Evolutionary conservation across 2,888 invertebrate genomes (phyloP).

Genomic region (Stenodema calcarata): DNA sequence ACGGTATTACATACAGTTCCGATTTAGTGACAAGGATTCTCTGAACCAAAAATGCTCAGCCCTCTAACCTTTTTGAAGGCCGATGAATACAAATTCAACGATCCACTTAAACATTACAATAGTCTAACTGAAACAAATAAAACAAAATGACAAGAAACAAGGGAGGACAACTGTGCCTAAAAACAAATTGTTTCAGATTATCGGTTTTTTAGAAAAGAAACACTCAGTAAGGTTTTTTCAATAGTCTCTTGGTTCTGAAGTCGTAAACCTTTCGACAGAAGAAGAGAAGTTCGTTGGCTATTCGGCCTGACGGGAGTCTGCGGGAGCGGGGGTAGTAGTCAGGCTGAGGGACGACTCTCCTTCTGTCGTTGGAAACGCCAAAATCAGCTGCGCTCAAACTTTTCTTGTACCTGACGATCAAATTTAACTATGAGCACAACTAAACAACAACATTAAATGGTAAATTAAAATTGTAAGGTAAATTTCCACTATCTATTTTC

Average conservation of each 20-base stretch:
- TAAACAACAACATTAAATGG: not conserved
- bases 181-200: not conserved
- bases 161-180: not conserved
- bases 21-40: not conserved
- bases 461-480: not conserved
- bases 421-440: not conserved
- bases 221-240: conserved; percentile 62
- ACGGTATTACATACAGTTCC: not conserved
- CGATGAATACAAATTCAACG: not conserved
- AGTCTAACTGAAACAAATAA: not conserved
- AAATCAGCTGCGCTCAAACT: conserved; percentile 80
- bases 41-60: not conserved
- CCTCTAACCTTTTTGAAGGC: not conserved
- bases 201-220: not conserved
- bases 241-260: conserved; percentile 79
- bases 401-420: conserved; percentile 77
- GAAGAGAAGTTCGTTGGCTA: conserved; percentile 84
- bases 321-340: conserved; percentile 68
- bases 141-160: not conserved
- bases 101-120: not conserved
- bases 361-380: conserved; percentile 65
- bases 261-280: conserved; percentile 96
- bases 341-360: conserved; percentile 66
- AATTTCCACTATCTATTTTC: too few species aligned
- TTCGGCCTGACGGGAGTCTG: conserved; percentile 72